These are phyloP conservation scores for Spilogale gracilis DNA, from an alignment of 2,113 vertebrate genomes.

Conservation along the genomic window DNA sequence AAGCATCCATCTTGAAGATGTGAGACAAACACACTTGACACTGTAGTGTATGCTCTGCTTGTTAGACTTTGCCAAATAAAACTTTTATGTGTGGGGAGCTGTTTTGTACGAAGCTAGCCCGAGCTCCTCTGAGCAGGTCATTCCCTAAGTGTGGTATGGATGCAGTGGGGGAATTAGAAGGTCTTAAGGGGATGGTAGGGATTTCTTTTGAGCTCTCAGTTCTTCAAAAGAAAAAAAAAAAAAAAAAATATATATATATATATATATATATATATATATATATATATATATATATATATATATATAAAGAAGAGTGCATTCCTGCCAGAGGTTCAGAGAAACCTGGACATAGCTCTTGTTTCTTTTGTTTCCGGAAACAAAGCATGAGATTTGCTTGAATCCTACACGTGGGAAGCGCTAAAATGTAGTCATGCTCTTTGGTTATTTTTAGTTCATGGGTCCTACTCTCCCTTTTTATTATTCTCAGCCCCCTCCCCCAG, in stretches of 20 bases:
- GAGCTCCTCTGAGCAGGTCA: background rate
- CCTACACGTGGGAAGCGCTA: background rate
- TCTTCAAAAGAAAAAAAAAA: conserved; percentile 49
- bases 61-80: background rate
- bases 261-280: no score
- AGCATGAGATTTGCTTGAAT: conserved; percentile 48
- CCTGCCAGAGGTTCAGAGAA: conserved; percentile 48
- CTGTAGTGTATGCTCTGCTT: background rate
- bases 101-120: background rate
- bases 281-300: no score
- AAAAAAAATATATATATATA: no score
- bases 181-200: background rate
- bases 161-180: background rate
- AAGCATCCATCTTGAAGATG: background rate
- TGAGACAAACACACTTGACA: background rate
- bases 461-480: background rate
- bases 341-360: background rate
- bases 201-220: conserved; percentile 58
- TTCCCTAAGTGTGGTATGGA: background rate
- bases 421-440: conserved; percentile 2
- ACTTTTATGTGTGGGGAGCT: background rate
- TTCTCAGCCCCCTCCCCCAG: background rate
- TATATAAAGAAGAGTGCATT: background rate
- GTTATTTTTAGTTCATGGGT: conserved; percentile 66
- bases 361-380: conserved; percentile 79